Evolutionary conservation across 2,113 vertebrate genomes (phyloP).

Genomic region (Anseranas semipalmata): DNA sequence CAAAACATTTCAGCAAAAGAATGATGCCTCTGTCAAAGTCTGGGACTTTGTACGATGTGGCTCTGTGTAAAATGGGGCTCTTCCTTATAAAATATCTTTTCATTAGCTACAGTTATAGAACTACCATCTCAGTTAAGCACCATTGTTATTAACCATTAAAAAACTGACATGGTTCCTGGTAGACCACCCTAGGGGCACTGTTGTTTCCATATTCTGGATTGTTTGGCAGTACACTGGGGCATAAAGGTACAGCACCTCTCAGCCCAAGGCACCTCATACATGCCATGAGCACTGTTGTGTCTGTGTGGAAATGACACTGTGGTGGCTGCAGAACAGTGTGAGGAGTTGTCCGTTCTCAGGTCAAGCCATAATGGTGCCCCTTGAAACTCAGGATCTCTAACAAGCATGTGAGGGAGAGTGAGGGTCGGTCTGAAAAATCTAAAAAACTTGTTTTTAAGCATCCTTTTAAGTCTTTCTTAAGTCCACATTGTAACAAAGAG

Average conservation of each 20-base stretch:
- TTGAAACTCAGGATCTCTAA: neutral
- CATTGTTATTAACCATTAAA: neutral
- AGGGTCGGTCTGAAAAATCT: neutral
- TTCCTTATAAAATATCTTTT: neutral
- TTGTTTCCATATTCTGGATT: neutral
- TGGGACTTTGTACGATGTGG: neutral
- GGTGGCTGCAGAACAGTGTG: neutral
- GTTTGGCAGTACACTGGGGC: neutral
- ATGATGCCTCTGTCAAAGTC: neutral
- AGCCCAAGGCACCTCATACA: neutral
- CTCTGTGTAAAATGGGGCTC: neutral
- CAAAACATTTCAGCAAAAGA: neutral
- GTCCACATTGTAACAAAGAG: neutral
- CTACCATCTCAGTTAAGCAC: neutral
- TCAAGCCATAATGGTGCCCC: neutral
- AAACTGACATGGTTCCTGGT: neutral
- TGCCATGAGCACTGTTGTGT: rapidly evolving
- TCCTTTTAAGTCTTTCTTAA: neutral
- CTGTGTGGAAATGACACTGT: rapidly evolving
- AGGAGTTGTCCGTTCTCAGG: neutral
- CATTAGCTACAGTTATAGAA: neutral
- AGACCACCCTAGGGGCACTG: neutral
- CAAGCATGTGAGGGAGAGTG: neutral
- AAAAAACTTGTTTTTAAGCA: neutral
- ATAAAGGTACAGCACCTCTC: neutral